Percentiles rank a stretch among this genome's conserved stretches.
These are phyloP conservation scores for Spisula solida DNA, from an alignment of 2,888 invertebrate species.

Conservation along the genomic window DNA sequence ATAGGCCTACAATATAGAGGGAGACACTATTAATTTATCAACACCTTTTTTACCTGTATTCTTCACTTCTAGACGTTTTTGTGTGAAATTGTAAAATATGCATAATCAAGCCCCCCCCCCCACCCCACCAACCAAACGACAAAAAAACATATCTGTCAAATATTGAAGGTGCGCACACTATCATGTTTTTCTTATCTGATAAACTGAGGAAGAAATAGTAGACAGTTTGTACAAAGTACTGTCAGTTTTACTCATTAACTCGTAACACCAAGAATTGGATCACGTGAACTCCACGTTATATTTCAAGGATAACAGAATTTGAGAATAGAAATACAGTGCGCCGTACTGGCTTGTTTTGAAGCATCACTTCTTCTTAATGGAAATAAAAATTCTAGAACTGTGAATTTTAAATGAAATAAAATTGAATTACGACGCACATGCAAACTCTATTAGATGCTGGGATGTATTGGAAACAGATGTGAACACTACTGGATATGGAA, in stretches of 20 bases:
- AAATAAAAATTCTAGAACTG: not conserved
- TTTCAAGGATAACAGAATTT: not conserved
- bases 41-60: too few relatives aligned
- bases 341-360: not conserved
- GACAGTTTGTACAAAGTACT: not conserved
- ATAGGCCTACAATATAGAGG: too few relatives aligned
- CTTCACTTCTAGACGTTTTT: too few relatives aligned
- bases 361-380: not conserved
- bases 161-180: too few relatives aligned
- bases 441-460: too few relatives aligned
- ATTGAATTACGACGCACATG: not conserved
- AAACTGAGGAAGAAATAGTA: not conserved
- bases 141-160: too few relatives aligned
- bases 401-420: not conserved
- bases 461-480: too few relatives aligned
- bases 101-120: too few relatives aligned
- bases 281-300: not conserved
- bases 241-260: conserved; percentile 22
- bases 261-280: not conserved
- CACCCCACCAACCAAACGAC: too few relatives aligned
- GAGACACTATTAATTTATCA: too few relatives aligned
- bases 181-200: not conserved
- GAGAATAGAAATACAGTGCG: not conserved
- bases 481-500: too few relatives aligned
- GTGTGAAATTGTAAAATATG: too few relatives aligned